A percentile compares a stretch with the other conserved stretches of the same genome.
phyloP scores from a whole-genome alignment of 2,113 vertebrate species.

The Mus spicilegus region DNA sequence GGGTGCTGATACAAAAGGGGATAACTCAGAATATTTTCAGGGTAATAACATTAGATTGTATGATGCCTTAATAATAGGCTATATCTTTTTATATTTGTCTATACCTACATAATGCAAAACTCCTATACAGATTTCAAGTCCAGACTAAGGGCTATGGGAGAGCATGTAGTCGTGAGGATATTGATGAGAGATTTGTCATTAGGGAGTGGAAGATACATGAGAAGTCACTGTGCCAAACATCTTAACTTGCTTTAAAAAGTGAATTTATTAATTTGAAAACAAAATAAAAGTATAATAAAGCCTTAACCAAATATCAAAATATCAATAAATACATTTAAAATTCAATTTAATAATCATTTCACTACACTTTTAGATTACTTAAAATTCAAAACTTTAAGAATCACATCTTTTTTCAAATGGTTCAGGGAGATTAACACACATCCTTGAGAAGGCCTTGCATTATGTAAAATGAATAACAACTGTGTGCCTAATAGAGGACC shows the following conservation, averaged over 20 bases:
- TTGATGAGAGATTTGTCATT: fast-evolving
- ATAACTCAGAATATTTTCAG: not conserved
- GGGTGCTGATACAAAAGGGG: not conserved
- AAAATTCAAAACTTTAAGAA: slow-evolving; percentile 60
- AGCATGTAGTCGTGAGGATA: not conserved
- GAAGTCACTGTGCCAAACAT: not conserved
- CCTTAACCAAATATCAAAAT: slow-evolving; percentile 51
- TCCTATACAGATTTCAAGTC: not conserved
- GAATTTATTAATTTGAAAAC: not conserved
- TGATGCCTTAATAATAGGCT: too few species aligned
- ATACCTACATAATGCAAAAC: not conserved
- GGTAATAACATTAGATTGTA: not conserved
- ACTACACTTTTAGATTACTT: slow-evolving; percentile 59
- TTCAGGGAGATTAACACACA: not conserved
- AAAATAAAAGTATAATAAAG: not conserved
- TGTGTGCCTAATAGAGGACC: slow-evolving; percentile 57
- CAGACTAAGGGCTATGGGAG: not conserved
- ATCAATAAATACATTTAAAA: slow-evolving; percentile 41
- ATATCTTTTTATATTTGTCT: not conserved
- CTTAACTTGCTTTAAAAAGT: not conserved
- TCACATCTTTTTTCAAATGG: slow-evolving; percentile 49
- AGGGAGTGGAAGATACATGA: fast-evolving
- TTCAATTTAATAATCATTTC: slow-evolving; percentile 55
- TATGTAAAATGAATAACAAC: slow-evolving; percentile 64
- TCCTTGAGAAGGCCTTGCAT: slow-evolving; percentile 64